Evolutionary conservation across 2,113 vertebrate genomes (phyloP).

Genomic region (Epinephelus cyanopodus): DNA sequence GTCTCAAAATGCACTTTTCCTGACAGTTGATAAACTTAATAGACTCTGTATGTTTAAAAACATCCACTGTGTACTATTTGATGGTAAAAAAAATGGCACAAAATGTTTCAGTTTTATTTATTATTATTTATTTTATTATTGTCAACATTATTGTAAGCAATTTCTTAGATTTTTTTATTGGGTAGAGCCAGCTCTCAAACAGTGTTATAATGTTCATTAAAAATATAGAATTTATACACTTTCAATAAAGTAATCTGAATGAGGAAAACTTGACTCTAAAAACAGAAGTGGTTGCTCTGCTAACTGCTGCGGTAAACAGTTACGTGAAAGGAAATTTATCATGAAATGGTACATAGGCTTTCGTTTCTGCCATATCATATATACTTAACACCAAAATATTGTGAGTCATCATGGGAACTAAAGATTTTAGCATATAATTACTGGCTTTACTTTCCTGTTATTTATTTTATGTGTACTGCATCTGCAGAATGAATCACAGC

Average conservation of each 20-base stretch:
- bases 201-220: not conserved
- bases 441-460: not conserved
- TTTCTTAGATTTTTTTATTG: too few species aligned
- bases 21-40: too few species aligned
- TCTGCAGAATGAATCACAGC: slow-evolving; percentile 29
- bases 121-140: too few species aligned
- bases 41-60: too few species aligned
- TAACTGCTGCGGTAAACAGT: not conserved
- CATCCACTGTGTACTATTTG: too few species aligned
- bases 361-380: not conserved
- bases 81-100: too few species aligned
- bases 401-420: not conserved
- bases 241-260: not conserved
- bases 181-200: too few species aligned
- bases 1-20: too few species aligned
- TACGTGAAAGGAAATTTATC: not conserved
- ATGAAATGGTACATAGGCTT: too few species aligned
- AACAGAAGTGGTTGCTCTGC: not conserved
- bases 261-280: slow-evolving; percentile 9
- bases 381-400: not conserved
- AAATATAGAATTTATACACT: not conserved
- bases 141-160: too few species aligned
- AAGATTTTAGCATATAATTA: not conserved
- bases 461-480: slow-evolving; percentile 1
- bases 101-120: too few species aligned